phyloP scores from a whole-genome alignment of 92 coral and sea anemone species.

The Zoanthus gigantus region DNA sequence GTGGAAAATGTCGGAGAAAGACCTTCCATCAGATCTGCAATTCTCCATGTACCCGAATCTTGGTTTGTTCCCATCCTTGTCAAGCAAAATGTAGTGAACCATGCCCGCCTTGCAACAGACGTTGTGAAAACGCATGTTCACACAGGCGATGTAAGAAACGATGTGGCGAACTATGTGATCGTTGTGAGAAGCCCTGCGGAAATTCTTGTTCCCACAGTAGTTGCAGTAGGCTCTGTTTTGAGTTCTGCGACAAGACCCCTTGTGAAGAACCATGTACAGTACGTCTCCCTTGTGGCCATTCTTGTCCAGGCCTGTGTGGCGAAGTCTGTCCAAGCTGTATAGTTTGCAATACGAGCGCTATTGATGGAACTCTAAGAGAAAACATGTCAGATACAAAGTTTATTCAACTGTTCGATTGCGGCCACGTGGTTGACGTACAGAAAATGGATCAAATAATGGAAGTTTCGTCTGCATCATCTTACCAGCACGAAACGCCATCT shows the following conservation, averaged over 20 bases:
- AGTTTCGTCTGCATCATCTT: not conserved
- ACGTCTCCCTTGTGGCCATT: constrained; percentile 69
- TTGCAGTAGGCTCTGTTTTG: constrained; percentile 70
- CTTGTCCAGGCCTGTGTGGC: constrained; percentile 85
- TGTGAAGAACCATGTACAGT: constrained; percentile 68
- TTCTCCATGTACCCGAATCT: constrained; percentile 63
- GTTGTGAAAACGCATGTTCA: constrained; percentile 68
- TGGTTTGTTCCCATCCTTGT: constrained; percentile 81
- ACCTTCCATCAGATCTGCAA: constrained; percentile 66
- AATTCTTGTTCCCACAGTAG: constrained; percentile 70
- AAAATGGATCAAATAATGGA: constrained; percentile 80
- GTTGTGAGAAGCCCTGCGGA: constrained; percentile 66
- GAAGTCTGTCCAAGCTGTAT: constrained; percentile 80
- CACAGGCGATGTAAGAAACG: constrained; percentile 55
- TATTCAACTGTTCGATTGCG: constrained; percentile 74
- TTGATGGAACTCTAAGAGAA: constrained; percentile 34
- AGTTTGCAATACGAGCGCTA: constrained; percentile 52
- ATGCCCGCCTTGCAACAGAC: constrained; percentile 79
- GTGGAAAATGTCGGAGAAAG: constrained; percentile 57
- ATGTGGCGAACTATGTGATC: constrained; percentile 65
- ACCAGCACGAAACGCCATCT: not conserved
- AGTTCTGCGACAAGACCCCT: constrained; percentile 62
- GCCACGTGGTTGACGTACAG: constrained; percentile 64
- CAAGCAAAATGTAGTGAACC: constrained; percentile 64
- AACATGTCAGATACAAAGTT: constrained; percentile 50